Base-by-base conservation (phyloP, 2,797 vertebrate species). In the Gouania willdenowi region DNA sequence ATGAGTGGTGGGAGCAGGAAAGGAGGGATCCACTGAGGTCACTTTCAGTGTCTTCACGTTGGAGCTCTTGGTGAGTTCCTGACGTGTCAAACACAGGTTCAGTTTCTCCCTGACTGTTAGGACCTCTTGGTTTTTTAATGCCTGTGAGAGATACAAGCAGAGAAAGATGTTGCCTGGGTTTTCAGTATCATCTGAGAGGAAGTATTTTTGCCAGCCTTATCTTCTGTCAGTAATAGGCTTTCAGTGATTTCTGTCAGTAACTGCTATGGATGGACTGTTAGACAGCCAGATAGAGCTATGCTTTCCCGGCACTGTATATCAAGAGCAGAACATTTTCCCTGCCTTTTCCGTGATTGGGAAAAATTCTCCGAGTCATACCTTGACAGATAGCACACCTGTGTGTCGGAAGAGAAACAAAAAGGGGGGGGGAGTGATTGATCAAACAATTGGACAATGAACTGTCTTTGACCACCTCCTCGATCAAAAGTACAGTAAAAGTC, bases 61-160 rank as follows among this genome's bases (percentile, higher is more conserved):
- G 65, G 68, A 82, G 74, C n/a, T n/a, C n/a, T 69, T 52, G 54
- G 56, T 52, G 74, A 77, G 56, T 52, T 74, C 61, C 74, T 86
- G 81, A 86, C 82, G 74, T 59, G 73, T 6, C 46, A 41, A 59
- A 80, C 75, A 80, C 68, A 69, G 74, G 75, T 85, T 82, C 76
- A 80, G 75, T 84, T 79, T 78, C 77, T 78, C 69, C 59, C 64
- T 48, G 26, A 41, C 79, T 80, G 83, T 79, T 80, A 68, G 66
- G 41, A 29, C 71, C 74, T 21, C 43, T 45, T 47, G 71, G 64
- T 66, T 77, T 79, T 77, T 66, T 63, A 75, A 79, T 5, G 42
- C 57, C 62, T 55, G 32, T 44, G 66, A 81, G 75, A 49, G 71
- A 81, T 72, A 58, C 67, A 72, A 72, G 63, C 63, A 56, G 50